Evolutionary conservation across 2,888 invertebrate species (phyloP).

Genomic region (Phengaris alcon): DNA sequence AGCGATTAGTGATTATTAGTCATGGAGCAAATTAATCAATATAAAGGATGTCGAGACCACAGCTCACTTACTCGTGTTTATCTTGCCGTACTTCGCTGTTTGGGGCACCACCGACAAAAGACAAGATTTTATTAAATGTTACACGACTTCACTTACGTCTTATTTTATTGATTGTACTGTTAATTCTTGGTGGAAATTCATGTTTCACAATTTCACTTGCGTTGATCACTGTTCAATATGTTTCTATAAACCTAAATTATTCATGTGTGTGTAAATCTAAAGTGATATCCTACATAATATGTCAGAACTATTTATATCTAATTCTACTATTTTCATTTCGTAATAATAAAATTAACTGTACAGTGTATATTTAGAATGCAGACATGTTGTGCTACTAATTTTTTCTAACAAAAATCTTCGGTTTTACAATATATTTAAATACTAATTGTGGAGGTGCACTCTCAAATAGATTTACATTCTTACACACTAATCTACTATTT

Average conservation of each 20-base stretch:
- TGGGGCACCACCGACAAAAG: constrained; percentile 79
- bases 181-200: not conserved
- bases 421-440: not conserved
- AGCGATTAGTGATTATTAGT: constrained; percentile 74
- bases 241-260: not conserved
- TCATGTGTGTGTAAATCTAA: constrained; percentile 24
- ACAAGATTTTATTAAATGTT: constrained; percentile 68
- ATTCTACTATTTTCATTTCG: constrained; percentile 16
- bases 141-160: constrained; percentile 32
- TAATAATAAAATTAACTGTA: not conserved
- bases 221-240: not conserved
- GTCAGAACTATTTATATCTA: constrained; percentile 21
- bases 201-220: not conserved
- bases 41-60: constrained; percentile 76
- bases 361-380: not conserved
- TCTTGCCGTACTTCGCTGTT: constrained; percentile 76
- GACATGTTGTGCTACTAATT: not conserved
- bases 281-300: not conserved
- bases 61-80: constrained; percentile 78
- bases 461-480: not conserved
- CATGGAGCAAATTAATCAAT: constrained; percentile 67
- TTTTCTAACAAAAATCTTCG: not conserved
- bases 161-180: not conserved
- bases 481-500: not conserved
- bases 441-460: not conserved